phyloP scores from a whole-genome alignment of 2,797 vertebrate genomes.

The Taeniopygia guttata region DNA sequence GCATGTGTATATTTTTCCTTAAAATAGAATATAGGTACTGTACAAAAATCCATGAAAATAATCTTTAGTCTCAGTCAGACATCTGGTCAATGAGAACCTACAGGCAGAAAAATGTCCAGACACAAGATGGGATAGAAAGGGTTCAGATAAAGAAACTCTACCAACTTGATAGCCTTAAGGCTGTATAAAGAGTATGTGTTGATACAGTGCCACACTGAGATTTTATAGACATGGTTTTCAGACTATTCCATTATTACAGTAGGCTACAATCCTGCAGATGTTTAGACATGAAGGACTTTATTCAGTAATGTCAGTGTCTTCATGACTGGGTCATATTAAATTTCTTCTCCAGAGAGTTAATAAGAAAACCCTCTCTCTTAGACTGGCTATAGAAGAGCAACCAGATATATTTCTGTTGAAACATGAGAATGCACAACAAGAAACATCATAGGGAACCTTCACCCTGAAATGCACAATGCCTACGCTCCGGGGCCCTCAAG shows the following conservation, averaged over 20 bases:
- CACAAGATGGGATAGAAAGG: background rate
- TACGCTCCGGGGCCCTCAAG: background rate
- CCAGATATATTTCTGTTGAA: background rate
- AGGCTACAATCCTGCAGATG: background rate
- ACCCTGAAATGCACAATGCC: background rate
- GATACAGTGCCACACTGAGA: background rate
- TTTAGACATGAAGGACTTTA: background rate
- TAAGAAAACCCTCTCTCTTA: background rate
- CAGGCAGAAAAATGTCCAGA: background rate
- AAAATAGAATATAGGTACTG: background rate
- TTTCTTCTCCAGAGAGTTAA: background rate
- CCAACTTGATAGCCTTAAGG: background rate
- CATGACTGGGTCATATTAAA: background rate
- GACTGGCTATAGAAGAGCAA: background rate
- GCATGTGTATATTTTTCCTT: background rate
- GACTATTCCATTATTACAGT: background rate
- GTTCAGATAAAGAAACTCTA: slow-evolving; percentile 32
- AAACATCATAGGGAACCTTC: background rate
- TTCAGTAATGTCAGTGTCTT: background rate
- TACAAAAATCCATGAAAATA: background rate
- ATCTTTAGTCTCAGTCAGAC: background rate
- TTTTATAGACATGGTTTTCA: background rate
- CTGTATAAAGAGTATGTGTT: background rate
- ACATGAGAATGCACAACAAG: background rate
- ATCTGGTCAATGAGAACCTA: background rate